Percentiles rank a stretch among this genome's conserved stretches.
phyloP scores from a whole-genome alignment of 2,888 invertebrate species.

The Ochropleura plecta region DNA sequence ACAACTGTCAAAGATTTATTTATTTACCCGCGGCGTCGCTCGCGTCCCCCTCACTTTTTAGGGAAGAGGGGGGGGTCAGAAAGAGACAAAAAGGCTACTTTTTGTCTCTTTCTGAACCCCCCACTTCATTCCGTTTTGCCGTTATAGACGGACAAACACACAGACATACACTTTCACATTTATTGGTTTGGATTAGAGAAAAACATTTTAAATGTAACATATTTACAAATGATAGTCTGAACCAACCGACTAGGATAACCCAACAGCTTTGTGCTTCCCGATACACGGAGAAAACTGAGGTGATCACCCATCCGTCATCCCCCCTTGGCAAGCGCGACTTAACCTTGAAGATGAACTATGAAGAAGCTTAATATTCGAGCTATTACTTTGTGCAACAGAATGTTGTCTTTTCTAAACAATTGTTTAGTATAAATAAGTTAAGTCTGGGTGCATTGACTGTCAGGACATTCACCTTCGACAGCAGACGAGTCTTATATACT shows the following conservation, averaged over 20 bases:
- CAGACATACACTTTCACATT: too few species aligned
- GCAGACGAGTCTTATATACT: slow-evolving; percentile 48
- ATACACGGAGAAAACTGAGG: background rate
- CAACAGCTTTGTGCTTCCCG: background rate
- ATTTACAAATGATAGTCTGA: background rate
- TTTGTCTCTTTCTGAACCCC: too few species aligned
- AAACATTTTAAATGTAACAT: too few species aligned
- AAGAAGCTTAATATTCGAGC: background rate
- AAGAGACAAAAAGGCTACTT: too few species aligned
- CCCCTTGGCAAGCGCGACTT: background rate
- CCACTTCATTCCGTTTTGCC: too few species aligned
- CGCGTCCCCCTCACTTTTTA: too few species aligned
- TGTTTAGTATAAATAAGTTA: slow-evolving; percentile 9
- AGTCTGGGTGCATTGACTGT: slow-evolving; percentile 45
- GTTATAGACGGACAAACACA: too few species aligned
- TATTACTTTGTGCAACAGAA: background rate
- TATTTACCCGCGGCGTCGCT: too few species aligned
- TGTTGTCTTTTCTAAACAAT: background rate
- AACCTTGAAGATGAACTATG: background rate
- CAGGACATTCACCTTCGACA: slow-evolving; percentile 39
- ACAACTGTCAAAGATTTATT: background rate
- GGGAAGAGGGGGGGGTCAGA: too few species aligned
- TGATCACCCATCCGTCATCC: background rate
- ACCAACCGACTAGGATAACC: too few species aligned
- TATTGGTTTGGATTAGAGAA: too few species aligned